phyloP scores from a whole-genome alignment of 1,140 invertebrate genomes.

The Grapholita molesta region DNA sequence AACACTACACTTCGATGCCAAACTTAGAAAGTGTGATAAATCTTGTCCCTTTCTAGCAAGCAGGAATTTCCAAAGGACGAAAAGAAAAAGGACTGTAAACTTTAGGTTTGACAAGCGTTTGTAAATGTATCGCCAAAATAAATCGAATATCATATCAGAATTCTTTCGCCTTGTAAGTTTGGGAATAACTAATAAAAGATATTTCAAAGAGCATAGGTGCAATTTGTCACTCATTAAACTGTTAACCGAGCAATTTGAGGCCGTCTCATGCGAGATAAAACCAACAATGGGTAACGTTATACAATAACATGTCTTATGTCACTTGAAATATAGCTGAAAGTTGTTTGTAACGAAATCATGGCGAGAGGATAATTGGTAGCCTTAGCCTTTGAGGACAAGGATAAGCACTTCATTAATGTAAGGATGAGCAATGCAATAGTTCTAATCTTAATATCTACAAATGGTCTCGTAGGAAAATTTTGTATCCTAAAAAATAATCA shows the following conservation, averaged over 20 bases:
- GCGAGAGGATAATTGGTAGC: neutral
- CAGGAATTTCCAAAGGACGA: too few species aligned
- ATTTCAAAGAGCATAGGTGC: constrained; percentile 10
- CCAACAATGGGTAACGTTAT: neutral
- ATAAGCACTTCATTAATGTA: neutral
- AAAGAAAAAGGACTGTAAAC: too few species aligned
- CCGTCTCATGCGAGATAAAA: neutral
- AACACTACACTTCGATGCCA: too few species aligned
- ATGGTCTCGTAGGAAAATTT: neutral
- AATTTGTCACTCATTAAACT: constrained; percentile 12
- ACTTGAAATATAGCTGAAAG: neutral
- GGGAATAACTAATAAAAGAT: neutral
- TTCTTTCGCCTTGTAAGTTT: neutral
- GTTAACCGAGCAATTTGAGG: neutral
- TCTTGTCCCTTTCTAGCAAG: too few species aligned
- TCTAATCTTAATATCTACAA: neutral
- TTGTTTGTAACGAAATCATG: neutral
- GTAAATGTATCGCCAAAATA: too few species aligned
- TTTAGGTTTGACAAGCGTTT: too few species aligned
- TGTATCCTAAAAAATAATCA: neutral
- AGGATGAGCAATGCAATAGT: neutral
- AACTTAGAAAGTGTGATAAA: too few species aligned
- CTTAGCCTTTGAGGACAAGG: neutral
- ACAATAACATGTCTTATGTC: neutral
- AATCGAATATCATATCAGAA: neutral